Conservation (phyloP, 2,888 invertebrate species). For the Pseudoips prasinana region DNA sequence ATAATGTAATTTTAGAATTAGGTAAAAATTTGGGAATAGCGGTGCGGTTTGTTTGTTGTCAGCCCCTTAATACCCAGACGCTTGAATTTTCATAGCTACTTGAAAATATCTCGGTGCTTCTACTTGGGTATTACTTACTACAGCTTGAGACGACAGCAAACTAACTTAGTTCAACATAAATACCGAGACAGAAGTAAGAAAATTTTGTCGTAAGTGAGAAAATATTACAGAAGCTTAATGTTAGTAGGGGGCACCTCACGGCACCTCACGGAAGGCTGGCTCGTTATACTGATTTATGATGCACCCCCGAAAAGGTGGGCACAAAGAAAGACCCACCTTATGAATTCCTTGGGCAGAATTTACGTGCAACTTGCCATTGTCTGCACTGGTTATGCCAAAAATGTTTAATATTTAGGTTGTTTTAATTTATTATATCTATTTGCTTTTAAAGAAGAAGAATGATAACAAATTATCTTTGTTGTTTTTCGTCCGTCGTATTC, state of each 20-base stretch:
- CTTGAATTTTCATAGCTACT: constrained; percentile 21
- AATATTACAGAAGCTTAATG: constrained; percentile 78
- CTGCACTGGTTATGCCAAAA: constrained; percentile 36
- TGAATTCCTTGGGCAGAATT: constrained; percentile 58
- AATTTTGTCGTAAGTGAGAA: constrained; percentile 79
- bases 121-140: constrained; percentile 42
- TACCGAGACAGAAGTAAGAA: constrained; percentile 74
- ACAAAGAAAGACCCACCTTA: constrained; percentile 58
- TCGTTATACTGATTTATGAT: constrained; percentile 79
- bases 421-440: constrained; percentile 35
- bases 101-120: constrained; percentile 28
- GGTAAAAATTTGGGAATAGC: no score
- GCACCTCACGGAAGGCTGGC: constrained; percentile 71
- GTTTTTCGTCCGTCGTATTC: neutral
- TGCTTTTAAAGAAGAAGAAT: neutral
- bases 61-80: constrained; percentile 21
- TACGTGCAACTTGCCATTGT: constrained; percentile 47
- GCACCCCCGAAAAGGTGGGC: constrained; percentile 61
- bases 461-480: constrained; percentile 10
- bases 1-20: no score
- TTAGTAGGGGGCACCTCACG: constrained; percentile 68
- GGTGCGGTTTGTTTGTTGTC: no score
- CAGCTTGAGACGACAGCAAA: constrained; percentile 61
- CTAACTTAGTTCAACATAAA: constrained; percentile 62
- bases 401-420: constrained; percentile 31